Evolutionary conservation across 2,113 vertebrate species (phyloP).

Genomic region (Turnix velox): DNA sequence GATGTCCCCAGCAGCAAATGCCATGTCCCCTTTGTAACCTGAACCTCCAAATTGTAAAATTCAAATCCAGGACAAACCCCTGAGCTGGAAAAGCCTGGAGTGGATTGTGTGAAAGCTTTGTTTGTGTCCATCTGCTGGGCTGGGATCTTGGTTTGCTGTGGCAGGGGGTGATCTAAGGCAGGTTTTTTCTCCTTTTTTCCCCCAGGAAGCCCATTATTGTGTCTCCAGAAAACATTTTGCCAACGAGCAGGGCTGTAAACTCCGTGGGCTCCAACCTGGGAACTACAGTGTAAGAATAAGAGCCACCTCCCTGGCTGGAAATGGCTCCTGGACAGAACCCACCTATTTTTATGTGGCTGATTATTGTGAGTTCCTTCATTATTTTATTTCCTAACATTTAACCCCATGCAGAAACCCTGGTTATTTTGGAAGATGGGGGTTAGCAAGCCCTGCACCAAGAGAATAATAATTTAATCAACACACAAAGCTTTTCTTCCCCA

Average conservation of each 20-base stretch:
- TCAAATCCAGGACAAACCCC: background rate
- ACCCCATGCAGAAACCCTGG: background rate
- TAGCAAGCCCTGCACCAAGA: background rate
- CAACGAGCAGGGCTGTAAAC: slow-evolving; percentile 76
- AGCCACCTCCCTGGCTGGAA: slow-evolving; percentile 91
- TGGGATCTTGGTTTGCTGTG: accelerated
- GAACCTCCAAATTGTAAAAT: background rate
- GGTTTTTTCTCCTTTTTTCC: background rate
- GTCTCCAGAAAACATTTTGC: slow-evolving; percentile 86
- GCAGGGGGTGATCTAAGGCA: accelerated
- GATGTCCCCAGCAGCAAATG: background rate
- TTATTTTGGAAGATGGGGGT: background rate
- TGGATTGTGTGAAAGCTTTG: background rate
- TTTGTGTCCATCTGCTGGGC: background rate
- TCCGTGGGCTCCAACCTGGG: slow-evolving; percentile 83
- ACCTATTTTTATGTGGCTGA: slow-evolving; percentile 87
- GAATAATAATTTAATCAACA: no score
- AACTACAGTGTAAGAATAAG: slow-evolving; percentile 91
- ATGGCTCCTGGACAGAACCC: slow-evolving; percentile 91
- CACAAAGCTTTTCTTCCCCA: background rate
- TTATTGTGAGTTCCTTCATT: slow-evolving; percentile 73
- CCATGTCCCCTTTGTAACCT: background rate
- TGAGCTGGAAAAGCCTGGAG: background rate
- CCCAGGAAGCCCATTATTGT: slow-evolving; percentile 80
- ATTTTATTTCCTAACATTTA: no score